Evolutionary conservation across 2,797 vertebrate genomes (phyloP), one percentile per base, ranked within the genome.

Genomic region (Rhynchonycteris naso): DNA sequence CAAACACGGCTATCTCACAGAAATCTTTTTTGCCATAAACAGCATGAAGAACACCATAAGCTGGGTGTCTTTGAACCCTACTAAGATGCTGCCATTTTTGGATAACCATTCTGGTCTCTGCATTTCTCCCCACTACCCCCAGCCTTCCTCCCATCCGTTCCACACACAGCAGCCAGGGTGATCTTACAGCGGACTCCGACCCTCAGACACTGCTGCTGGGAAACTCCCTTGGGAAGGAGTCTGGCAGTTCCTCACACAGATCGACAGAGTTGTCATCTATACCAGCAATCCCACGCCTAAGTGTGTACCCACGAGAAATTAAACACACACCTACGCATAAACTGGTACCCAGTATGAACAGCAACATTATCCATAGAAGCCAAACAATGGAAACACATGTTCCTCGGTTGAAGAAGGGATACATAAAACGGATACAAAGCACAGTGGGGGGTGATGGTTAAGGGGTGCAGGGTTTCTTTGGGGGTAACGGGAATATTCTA

Each of bases 371-470:
- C 68, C 66, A 43, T 43, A n/a, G 52, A 75, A 88, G 38, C 50
- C 14, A 63, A 63, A 65, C 81, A 54, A 2, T 4, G 5, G 74
- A 81, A 88, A 88, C 43, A 47, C 54, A 56, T 68, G 56, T 76
- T 68, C 59, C 30, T 84, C n/a, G 11, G 1, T 24, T 24, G 26
- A 58, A 15, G n/a, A 72, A 74, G 7, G 26, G 19, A 35, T 24
- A 85, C 43, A 58, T 47, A 80, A 78, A 59, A 69, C 58, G 15
- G 88, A 68, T 50, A n/a, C 28, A 56, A 33, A 82, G 80, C 58
- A 38, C 15, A 19, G 6, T 26, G 59, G 24, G 11, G 68, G 28
- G 10, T 38, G 79, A 14, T 9, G 30, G 24, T 50, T 75, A n/a
- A 61, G 4, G 33, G 75, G 4, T 14, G 5, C 21, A 59, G 26